Percentiles rank a stretch among this genome's conserved stretches.
These are phyloP conservation scores for Halictus ligatus DNA, from an alignment of 2,888 invertebrate species.

Conservation along the genomic window DNA sequence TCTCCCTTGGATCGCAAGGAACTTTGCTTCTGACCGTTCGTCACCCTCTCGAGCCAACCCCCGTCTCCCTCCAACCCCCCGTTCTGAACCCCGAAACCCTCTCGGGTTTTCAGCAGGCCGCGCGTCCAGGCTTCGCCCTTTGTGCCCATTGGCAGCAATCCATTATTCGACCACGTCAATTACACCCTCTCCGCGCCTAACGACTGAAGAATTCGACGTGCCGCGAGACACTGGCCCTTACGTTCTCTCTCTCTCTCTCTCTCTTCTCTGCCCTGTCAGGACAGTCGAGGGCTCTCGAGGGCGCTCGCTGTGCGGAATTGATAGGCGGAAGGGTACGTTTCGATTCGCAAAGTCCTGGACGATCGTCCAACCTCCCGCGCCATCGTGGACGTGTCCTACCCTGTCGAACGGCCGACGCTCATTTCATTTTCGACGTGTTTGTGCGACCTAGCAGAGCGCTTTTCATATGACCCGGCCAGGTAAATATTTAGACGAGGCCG, in stretches of 20 bases:
- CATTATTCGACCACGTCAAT: constrained; percentile 72
- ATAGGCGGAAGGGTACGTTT: constrained; percentile 56
- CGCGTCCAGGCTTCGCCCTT: constrained; percentile 58
- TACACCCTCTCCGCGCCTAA: constrained; percentile 68
- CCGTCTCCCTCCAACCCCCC: constrained; percentile 12
- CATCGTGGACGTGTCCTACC: not conserved
- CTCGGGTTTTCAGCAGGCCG: constrained; percentile 45
- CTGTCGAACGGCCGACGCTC: constrained; percentile 31
- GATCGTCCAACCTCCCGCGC: not conserved
- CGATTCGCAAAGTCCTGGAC: constrained; percentile 29
- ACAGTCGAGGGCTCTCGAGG: constrained; percentile 55
- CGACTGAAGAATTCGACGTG: constrained; percentile 71
- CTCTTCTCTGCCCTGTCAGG: constrained; percentile 9
- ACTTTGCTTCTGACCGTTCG: constrained; percentile 66
- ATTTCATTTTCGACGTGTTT: constrained; percentile 43
- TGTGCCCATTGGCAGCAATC: constrained; percentile 68
- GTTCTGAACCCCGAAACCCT: not conserved
- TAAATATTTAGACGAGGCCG: constrained; percentile 56
- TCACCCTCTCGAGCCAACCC: constrained; percentile 30
- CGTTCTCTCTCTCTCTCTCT: constrained; percentile 23
- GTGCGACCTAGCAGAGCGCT: constrained; percentile 20
- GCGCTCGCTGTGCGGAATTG: constrained; percentile 46
- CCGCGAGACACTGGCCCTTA: constrained; percentile 57
- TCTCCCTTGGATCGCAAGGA: constrained; percentile 69
- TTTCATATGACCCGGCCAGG: constrained; percentile 36